Evolutionary conservation across 2,888 invertebrate species (phyloP), one percentile per base, ranked within the genome.

Genomic region (Hedya salicella): DNA sequence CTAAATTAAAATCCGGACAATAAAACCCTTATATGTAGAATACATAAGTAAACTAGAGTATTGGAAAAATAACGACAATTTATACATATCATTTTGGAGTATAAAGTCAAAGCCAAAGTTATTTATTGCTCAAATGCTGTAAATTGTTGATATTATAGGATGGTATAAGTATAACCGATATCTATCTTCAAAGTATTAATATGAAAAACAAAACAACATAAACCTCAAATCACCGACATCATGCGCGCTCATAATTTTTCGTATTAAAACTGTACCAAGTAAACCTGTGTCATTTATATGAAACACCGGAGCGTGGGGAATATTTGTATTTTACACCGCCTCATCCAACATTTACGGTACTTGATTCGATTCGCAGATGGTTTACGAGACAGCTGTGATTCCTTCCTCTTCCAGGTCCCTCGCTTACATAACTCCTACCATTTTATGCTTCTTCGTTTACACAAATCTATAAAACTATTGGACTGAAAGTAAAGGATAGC

Each of bases 341-440:
- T 68, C 69, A 66, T 70, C 67, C 57, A 69, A 68, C 56, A 68
- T 70, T 68, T 66, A 68, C 63, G 40, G 60, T 66, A 40, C 54
- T 66, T 32, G 54, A 61, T 62, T 62, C 62, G 62, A 64, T 60
- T 56, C 61, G 39, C 71, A 64, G 68, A 73, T 74, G 74, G 71
- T 75, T 78, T 77, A 77, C 71, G 75, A 72, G 62, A 63, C 70
- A 76, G 71, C 75, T 78, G 76, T 77, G 81, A 83, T 84, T 83
- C 76, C 72, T 70, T 72, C 71, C 64, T 36, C 36, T 9, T 8
- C 36, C 36, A 36, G 36, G 68, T 70, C 65, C 68, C 65, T 72
- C 40, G 59, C 30, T 50, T 44, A 62, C 63, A 62, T 65, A 69
- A 68, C 69, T 70, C 53, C 39, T 49, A 8, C 11, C 40, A 19